A percentile compares a stretch with the other conserved stretches of the same genome.
Evolutionary conservation across 2,113 vertebrate species (phyloP).

Genomic region (Gavia stellata): DNA sequence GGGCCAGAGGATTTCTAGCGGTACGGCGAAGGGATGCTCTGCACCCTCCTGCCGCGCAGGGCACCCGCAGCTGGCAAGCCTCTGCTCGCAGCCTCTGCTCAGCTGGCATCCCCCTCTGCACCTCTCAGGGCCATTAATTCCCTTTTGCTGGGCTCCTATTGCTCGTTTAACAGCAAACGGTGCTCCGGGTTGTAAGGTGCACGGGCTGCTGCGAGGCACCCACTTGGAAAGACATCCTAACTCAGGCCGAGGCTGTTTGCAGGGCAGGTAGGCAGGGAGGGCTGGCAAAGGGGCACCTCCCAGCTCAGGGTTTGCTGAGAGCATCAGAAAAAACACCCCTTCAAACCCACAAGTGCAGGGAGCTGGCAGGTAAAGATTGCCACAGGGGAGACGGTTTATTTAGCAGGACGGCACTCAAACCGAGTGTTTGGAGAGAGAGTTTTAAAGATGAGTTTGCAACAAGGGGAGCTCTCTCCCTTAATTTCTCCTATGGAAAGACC

Average conservation of each 20-base stretch:
- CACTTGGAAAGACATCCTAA: background rate
- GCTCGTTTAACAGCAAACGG: background rate
- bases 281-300: background rate
- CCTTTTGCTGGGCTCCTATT: background rate
- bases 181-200: background rate
- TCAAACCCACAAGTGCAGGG: background rate
- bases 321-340: background rate
- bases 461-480: background rate
- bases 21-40: background rate
- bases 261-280: background rate
- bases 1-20: background rate
- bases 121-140: background rate
- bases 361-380: background rate
- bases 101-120: background rate
- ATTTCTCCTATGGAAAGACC: background rate
- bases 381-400: background rate
- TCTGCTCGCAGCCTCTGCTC: background rate
- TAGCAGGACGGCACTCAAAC: background rate
- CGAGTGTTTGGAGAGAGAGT: background rate
- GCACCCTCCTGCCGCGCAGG: background rate
- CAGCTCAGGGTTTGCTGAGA: background rate
- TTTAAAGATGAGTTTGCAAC: background rate
- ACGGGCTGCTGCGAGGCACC: too few species aligned
- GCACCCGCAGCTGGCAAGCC: background rate
- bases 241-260: background rate